These are phyloP conservation scores for Periophthalmus magnuspinnatus DNA, from an alignment of 2,797 vertebrate genomes.

Conservation along the genomic window DNA sequence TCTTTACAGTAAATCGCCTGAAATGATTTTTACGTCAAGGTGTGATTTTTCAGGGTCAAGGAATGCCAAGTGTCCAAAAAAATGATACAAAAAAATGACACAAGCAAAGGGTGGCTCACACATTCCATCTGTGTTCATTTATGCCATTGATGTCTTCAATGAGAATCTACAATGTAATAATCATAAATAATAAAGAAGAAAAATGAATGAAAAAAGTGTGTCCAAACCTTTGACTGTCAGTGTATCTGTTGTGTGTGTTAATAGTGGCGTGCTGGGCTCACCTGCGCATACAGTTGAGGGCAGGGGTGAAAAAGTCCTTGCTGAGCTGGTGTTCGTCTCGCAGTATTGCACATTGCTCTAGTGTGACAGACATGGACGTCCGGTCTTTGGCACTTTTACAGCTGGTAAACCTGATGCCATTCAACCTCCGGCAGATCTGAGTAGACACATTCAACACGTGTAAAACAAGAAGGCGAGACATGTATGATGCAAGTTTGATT, in stretches of 20 bases:
- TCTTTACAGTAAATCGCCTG: no score
- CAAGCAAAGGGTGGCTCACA: no score
- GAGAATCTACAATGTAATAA: no score
- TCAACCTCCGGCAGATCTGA: conserved; percentile 96
- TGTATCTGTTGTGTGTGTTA: background rate
- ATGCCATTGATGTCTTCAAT: no score
- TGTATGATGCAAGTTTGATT: background rate
- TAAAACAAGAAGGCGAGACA: background rate
- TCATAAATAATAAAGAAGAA: no score
- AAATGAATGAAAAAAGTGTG: no score
- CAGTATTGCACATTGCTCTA: conserved; percentile 94
- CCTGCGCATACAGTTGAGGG: conserved; percentile 98
- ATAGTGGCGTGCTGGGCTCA: conserved; percentile 59
- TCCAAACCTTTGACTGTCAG: no score
- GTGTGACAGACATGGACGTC: conserved; percentile 97
- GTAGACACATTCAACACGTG: background rate
- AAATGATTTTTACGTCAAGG: no score
- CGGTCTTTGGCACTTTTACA: conserved; percentile 99
- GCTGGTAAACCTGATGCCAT: conserved; percentile 96
- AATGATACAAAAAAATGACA: no score
- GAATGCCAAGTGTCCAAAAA: no score
- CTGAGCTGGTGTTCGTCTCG: conserved; percentile 94
- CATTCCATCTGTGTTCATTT: no score
- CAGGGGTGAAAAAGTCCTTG: conserved; percentile 93
- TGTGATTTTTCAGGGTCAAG: no score